phyloP scores from a whole-genome alignment of 2,113 vertebrate species.

The Hemiprocne comata region DNA sequence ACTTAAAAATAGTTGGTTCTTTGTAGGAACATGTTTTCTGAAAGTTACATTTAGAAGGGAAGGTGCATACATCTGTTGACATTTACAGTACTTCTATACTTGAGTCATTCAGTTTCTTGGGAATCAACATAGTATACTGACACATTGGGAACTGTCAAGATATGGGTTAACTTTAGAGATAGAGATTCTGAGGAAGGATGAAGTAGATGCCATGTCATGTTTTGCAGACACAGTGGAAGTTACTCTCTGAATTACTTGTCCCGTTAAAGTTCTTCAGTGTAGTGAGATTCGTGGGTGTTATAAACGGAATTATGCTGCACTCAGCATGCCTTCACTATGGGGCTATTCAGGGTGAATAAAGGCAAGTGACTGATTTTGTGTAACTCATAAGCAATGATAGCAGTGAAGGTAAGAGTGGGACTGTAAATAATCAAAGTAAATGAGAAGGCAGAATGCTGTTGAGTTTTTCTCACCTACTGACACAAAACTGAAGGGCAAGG shows the following conservation, averaged over 20 bases:
- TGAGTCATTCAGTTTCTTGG: background rate
- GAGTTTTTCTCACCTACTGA: slow-evolving; percentile 23
- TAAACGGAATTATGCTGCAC: slow-evolving; percentile 15
- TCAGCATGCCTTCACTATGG: background rate
- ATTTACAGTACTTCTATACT: background rate
- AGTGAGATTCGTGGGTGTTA: slow-evolving; percentile 5
- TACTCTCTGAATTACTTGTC: slow-evolving; percentile 10
- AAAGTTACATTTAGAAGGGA: background rate
- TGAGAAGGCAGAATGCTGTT: slow-evolving; percentile 26
- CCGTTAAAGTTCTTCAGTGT: background rate
- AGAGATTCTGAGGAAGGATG: background rate
- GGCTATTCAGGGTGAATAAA: slow-evolving; percentile 1
- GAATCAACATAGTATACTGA: background rate
- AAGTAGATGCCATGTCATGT: background rate
- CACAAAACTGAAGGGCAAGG: background rate
- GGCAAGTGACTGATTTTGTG: slow-evolving; percentile 27
- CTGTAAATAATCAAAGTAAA: slow-evolving; percentile 52
- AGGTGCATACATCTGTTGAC: background rate
- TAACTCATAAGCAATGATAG: slow-evolving; percentile 29
- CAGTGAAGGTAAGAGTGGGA: background rate
- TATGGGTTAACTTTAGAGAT: background rate
- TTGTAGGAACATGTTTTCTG: background rate
- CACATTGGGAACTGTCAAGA: background rate
- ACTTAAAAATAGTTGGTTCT: background rate
- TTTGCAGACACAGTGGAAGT: slow-evolving; percentile 17